Conservation (phyloP, 2,888 invertebrate species). For the Rotaria socialis region DNA sequence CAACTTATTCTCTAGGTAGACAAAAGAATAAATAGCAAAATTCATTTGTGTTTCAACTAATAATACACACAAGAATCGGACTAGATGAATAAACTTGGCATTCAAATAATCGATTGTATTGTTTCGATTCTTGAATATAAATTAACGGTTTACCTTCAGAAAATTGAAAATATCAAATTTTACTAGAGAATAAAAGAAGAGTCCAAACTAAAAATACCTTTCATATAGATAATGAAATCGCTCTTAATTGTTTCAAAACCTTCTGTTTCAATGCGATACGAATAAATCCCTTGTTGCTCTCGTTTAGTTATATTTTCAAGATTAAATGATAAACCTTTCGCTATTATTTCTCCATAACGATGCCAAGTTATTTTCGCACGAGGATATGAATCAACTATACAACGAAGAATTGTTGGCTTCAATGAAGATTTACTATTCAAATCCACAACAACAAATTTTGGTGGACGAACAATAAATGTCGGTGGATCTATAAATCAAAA, state of each 20-base stretch:
- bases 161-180: neutral
- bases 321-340: neutral
- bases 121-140: neutral
- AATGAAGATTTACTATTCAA: neutral
- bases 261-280: neutral
- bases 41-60: neutral
- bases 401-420: slow-evolving; percentile 18
- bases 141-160: neutral
- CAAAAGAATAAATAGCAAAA: neutral
- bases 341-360: slow-evolving; percentile 23
- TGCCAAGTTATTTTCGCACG: neutral
- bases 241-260: slow-evolving; percentile 10
- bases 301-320: slow-evolving; percentile 11
- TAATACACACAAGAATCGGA: neutral
- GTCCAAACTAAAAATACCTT: neutral
- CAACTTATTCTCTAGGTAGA: neutral
- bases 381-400: slow-evolving; percentile 37
- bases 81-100: slow-evolving; percentile 3
- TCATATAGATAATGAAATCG: slow-evolving; percentile 16
- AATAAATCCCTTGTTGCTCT: neutral
- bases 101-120: neutral
- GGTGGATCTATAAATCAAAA: neutral
- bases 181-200: neutral
- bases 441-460: neutral
- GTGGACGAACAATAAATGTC: neutral